phyloP scores from a whole-genome alignment of 2,797 vertebrate genomes.

The Ara ararauna region DNA sequence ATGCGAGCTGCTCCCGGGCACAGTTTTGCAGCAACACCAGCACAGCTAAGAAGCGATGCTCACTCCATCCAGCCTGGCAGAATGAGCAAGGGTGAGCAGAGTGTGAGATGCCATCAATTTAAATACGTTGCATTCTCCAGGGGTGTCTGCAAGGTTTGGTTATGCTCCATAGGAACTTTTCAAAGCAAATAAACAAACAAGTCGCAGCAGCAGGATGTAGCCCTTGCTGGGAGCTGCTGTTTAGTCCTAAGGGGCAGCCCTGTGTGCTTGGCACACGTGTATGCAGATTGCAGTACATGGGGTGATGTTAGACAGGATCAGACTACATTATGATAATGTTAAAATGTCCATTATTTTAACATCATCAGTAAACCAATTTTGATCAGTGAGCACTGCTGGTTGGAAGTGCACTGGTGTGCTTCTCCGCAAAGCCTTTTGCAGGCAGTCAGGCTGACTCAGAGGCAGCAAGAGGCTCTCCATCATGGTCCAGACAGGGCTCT shows the following conservation, averaged over 20 bases:
- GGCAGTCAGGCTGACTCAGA: neutral
- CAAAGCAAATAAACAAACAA: neutral
- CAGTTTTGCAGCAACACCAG: neutral
- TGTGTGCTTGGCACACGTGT: rapidly evolving
- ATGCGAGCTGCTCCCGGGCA: neutral
- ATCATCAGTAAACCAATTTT: neutral
- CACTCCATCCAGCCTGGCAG: neutral
- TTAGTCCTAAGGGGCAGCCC: neutral
- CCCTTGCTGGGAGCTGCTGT: neutral
- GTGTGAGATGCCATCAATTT: rapidly evolving
- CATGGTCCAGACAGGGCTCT: neutral
- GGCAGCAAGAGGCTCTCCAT: neutral
- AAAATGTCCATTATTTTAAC: neutral
- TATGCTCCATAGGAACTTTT: neutral
- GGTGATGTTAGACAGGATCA: neutral
- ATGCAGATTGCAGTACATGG: rapidly evolving
- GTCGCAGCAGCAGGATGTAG: neutral
- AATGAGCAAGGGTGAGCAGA: neutral
- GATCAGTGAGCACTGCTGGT: rapidly evolving
- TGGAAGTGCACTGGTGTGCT: neutral
- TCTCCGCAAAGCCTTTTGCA: neutral
- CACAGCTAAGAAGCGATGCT: neutral
- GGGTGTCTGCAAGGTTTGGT: neutral
- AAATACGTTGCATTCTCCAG: neutral
- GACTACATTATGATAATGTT: neutral